Evolutionary conservation across 1,140 invertebrate species (phyloP).

Genomic region (Procambarus clarkii): DNA sequence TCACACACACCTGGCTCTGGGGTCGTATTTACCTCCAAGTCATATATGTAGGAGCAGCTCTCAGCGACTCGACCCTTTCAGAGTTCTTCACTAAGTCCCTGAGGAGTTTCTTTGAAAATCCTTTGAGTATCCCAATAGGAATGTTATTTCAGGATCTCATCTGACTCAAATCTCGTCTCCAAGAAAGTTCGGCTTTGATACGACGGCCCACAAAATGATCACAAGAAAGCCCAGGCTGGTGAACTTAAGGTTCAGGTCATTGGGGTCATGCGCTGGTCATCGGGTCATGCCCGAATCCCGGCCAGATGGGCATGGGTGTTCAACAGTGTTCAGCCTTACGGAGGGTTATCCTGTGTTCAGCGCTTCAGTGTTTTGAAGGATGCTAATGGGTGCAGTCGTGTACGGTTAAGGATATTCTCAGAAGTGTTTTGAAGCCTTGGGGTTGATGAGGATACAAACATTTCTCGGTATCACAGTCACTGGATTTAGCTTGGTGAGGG

Average conservation of each 20-base stretch:
- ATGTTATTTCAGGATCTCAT: constrained; percentile 1
- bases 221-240: neutral
- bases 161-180: neutral
- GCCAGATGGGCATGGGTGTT: neutral
- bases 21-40: neutral
- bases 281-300: neutral
- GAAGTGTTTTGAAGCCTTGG: too few species aligned
- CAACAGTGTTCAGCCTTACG: neutral
- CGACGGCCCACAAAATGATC: neutral
- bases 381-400: too few species aligned
- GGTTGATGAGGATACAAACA: too few species aligned
- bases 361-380: too few species aligned
- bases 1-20: too few species aligned
- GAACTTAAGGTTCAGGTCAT: neutral
- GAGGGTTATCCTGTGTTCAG: neutral
- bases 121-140: neutral
- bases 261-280: neutral
- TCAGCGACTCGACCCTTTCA: neutral
- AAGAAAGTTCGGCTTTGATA: neutral
- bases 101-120: neutral
- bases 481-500: too few species aligned
- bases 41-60: neutral
- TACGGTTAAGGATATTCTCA: too few species aligned
- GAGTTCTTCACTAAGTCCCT: neutral
- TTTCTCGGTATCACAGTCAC: too few species aligned